Base-by-base conservation (phyloP, 2,888 invertebrate genomes). In the Lepidochitona cinerea region DNA sequence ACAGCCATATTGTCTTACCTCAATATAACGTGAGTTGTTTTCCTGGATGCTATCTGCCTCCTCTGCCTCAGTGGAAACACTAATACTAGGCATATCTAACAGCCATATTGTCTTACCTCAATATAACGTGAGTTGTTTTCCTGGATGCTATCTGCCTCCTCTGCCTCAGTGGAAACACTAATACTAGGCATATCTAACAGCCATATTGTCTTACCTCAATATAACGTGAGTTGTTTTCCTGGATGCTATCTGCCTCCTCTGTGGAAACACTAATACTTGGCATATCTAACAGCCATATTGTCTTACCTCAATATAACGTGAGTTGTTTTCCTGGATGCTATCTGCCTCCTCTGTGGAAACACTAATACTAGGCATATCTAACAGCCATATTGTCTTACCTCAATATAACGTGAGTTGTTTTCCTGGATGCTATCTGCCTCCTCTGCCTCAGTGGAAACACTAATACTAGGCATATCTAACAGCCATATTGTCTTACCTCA, bases 401-500 rank as follows among this genome's bases (percentile, higher is more conserved):
- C 86, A 68, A 78, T 70, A 76, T 90, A 90, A 36, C 79, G 77
- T 36, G 83, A 82, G 79, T 88, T 88, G 65, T 80, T 80, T 52
- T 85, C 83, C 35, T 75, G 80, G 12, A 89, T 79, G 1, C 18
- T 70, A 4, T 79, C 75, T 2, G 88, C 88, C 37, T 89, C 89
- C n/a, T 85, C 85, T 69, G 83, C 82, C 36, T 90, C 90, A 4
- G 78, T 78, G 0, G 87, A 85, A 4, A 90, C 85, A 75, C 86
- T 86, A 0, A 85, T 78, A 1, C 85, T 86, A 7, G 87, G 85
- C 82, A 89, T 82, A 74, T 90, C 89, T n/a, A 90, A 79, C 73
- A 90, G 76, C 86, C 88, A 89, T 52, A 89, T 85, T 68, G 89
- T 90, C 23, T 89, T 88, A 0, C 89, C 89, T 76, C 90, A 90